These are phyloP conservation scores for Pemphredon lugubris DNA, from an alignment of 2,888 invertebrate genomes.

Conservation along the genomic window DNA sequence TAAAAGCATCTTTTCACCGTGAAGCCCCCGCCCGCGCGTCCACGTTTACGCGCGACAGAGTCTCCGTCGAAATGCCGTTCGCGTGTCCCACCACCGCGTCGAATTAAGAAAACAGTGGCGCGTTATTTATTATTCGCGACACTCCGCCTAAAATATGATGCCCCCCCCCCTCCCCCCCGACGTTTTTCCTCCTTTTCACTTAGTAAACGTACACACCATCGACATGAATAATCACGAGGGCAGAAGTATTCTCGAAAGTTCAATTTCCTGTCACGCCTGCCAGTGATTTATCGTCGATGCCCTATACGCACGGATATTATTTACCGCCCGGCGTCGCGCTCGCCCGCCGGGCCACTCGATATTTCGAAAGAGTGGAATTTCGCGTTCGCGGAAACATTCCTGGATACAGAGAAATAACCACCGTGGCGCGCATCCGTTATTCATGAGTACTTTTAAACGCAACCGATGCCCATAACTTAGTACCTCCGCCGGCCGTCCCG, in stretches of 20 bases:
- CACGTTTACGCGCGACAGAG: not conserved
- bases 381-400: conserved; percentile 42
- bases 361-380: conserved; percentile 43
- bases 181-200: conserved; percentile 40
- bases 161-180: no score
- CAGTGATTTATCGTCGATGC: conserved; percentile 62
- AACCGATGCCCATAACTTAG: conserved; percentile 4
- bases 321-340: conserved; percentile 51
- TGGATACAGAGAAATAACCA: conserved; percentile 54
- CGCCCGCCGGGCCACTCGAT: conserved; percentile 29
- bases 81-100: not conserved
- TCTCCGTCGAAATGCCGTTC: conserved; percentile 10
- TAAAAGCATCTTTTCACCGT: not conserved
- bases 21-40: not conserved
- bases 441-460: conserved; percentile 38
- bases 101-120: conserved; percentile 35
- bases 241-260: conserved; percentile 68
- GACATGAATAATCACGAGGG: conserved; percentile 65
- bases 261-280: conserved; percentile 62
- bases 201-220: conserved; percentile 49
- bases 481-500: not conserved
- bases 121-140: conserved; percentile 53
- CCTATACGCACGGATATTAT: conserved; percentile 62
- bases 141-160: conserved; percentile 45
- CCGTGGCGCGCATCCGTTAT: conserved; percentile 45